These are phyloP conservation scores for Schizaphis graminum DNA, from an alignment of 2,888 invertebrate species.

Conservation along the genomic window DNA sequence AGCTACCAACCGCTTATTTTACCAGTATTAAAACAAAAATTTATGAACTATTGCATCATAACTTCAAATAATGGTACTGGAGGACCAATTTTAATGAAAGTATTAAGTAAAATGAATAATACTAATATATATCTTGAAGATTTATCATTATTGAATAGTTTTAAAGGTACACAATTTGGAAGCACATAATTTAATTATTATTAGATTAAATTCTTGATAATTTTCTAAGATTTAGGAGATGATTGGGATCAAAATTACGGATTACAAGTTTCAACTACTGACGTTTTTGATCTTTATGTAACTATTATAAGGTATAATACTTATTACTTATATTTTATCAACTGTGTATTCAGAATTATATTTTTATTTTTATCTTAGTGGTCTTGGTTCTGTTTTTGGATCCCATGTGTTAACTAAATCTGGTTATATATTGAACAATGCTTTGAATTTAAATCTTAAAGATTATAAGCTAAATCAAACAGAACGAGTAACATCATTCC, in stretches of 20 bases:
- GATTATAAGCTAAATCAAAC: constrained; percentile 49
- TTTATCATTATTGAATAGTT: constrained; percentile 36
- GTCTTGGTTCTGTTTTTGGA: constrained; percentile 74
- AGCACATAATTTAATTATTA: background rate
- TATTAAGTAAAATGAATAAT: constrained; percentile 68
- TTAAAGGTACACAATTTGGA: constrained; percentile 18
- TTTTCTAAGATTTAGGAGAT: constrained; percentile 68
- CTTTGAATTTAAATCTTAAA: constrained; percentile 67
- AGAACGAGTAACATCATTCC: constrained; percentile 65
- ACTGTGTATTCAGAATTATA: constrained; percentile 51
- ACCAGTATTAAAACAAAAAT: constrained; percentile 64
- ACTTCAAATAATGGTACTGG: constrained; percentile 69
- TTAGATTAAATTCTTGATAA: constrained; percentile 44
- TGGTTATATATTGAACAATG: constrained; percentile 75
- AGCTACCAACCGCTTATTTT: constrained; percentile 60
- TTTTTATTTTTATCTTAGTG: constrained; percentile 71
- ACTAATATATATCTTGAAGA: constrained; percentile 58
- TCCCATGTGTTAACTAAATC: constrained; percentile 72
- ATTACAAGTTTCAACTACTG: constrained; percentile 78
- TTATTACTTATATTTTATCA: constrained; percentile 70
- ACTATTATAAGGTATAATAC: constrained; percentile 76
- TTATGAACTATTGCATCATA: constrained; percentile 68
- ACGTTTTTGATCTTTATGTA: constrained; percentile 78
- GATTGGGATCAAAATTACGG: constrained; percentile 70
- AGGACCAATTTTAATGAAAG: constrained; percentile 68